Conservation (phyloP, 2,113 vertebrate species). For the Pycnonotus jocosus region DNA sequence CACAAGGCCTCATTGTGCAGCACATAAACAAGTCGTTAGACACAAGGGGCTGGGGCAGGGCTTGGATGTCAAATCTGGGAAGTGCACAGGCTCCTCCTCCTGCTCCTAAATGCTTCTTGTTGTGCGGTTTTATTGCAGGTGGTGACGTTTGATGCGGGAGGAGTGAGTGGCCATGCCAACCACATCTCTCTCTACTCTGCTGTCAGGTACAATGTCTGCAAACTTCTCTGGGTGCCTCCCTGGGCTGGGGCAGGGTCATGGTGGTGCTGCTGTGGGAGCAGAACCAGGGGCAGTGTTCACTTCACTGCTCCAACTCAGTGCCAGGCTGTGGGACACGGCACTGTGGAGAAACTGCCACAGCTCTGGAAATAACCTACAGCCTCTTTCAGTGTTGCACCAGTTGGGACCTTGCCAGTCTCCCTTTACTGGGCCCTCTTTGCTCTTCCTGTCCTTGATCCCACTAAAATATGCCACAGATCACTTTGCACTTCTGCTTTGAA, state of each 20-base stretch:
- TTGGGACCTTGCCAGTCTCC: neutral
- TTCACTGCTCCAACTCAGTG: neutral
- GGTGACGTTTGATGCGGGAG: constrained; percentile 89
- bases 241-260: neutral
- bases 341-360: neutral
- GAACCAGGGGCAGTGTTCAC: neutral
- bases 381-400: neutral
- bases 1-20: constrained; percentile 6
- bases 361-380: neutral
- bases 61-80: neutral
- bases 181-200: constrained; percentile 81
- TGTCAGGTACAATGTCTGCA: constrained; percentile 77
- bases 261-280: neutral
- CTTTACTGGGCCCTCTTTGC: neutral
- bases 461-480: neutral
- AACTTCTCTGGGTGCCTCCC: rapidly evolving
- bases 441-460: neutral
- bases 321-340: neutral
- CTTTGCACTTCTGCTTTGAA: neutral
- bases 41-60: neutral
- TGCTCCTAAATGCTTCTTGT: neutral
- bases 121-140: constrained; percentile 76
- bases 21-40: neutral
- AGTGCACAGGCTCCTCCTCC: neutral
- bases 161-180: constrained; percentile 91